Base-by-base conservation (phyloP, 2,113 vertebrate genomes). In the Oncorhynchus nerka region DNA sequence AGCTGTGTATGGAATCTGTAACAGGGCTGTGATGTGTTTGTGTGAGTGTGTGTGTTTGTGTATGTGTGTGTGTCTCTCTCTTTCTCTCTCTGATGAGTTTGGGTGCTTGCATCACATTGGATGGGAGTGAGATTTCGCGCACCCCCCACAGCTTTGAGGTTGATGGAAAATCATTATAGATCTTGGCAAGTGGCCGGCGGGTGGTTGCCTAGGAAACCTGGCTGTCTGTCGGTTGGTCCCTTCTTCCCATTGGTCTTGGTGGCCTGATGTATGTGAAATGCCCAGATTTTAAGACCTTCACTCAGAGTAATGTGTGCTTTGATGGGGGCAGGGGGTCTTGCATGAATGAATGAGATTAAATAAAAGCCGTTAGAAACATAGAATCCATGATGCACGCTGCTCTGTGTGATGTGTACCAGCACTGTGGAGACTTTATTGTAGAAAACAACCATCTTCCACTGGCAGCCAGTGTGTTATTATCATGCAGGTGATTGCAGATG, bases 81-180 rank as follows among this genome's bases (percentile, higher is more conserved):
- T 39, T 8, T 39, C 9, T 45, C 39, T 45, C 2, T 16, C 3
- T 13, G 4, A 15, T 62, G 71, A 13, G 71, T 62, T 51, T 57
- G 49, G 19, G 55, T 45, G 30, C 12, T 11, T 73, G 71, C 24
- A 13, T 48, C 51, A 55, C 4, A 19, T 61, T 62, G 5, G 20
- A 32, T 34, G 71, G 22, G 39, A 45, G 68, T 39, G 32, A 49
- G 3, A 67, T 67, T 26, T 1, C 12, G 22, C 30, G 13, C 68
- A n/a, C 39, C 34, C 22, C 2, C 20, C 49, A 45, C 39, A 45
- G 68, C n/a, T 7, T 24, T 22, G 19, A 20, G 68, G 84, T 82
- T 91, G 88, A 93, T 90, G 85, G 39, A 84, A 91, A 92, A 89
- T 90, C 89, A 92, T 93, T 92, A 92, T 86, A 85, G 88, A 90